These are phyloP conservation scores for Acropternis orthonyx DNA, from an alignment of 2,797 vertebrate genomes.

Conservation along the genomic window DNA sequence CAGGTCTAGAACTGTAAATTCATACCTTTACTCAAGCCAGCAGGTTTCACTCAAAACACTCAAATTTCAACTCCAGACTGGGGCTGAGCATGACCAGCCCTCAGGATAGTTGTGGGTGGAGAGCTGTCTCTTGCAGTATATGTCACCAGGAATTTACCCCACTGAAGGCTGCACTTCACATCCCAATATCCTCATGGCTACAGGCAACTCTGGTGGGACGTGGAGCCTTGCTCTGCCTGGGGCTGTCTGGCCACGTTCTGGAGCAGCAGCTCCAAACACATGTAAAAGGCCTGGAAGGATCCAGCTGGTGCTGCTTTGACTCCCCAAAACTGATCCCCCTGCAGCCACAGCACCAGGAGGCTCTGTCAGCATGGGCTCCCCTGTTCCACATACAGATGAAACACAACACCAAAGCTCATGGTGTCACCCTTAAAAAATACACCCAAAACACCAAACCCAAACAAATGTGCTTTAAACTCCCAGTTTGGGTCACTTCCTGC, in stretches of 20 bases:
- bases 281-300: not conserved
- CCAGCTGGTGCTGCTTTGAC: not conserved
- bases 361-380: not conserved
- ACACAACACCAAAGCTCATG: not conserved
- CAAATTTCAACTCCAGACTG: not conserved
- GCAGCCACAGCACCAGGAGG: not conserved
- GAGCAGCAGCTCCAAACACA: not conserved
- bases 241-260: rapidly evolving
- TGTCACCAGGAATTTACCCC: not conserved
- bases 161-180: not conserved
- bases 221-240: not conserved
- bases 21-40: not conserved
- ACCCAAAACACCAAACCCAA: not conserved
- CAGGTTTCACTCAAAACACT: not conserved
- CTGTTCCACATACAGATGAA: not conserved
- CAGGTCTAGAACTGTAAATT: not conserved
- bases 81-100: not conserved
- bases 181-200: not conserved
- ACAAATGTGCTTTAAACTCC: not conserved
- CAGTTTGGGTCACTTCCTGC: not conserved
- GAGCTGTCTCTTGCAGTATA: not conserved
- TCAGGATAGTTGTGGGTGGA: rapidly evolving
- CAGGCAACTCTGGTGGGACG: rapidly evolving
- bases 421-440: not conserved
- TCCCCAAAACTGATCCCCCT: not conserved